Conservation (phyloP, 2,888 invertebrate genomes). For the Hypolimnas misippus region DNA sequence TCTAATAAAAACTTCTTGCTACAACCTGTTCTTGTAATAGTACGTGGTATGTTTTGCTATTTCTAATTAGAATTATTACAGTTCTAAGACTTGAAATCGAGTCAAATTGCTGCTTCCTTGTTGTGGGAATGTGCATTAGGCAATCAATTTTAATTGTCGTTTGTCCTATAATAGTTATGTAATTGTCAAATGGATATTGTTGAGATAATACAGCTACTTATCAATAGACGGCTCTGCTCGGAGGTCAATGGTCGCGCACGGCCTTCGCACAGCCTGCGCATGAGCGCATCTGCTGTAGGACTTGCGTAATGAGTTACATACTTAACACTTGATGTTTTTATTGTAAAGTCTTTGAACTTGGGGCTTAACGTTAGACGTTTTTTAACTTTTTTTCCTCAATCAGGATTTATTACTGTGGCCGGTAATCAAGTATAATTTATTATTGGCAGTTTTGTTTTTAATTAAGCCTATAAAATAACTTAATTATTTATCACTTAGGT, state of each 20-base stretch:
- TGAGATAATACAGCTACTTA: slow-evolving; percentile 17
- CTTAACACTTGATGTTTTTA: slow-evolving; percentile 29
- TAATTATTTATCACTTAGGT: too few relatives aligned
- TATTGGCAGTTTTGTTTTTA: background rate
- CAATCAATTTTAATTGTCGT: too few relatives aligned
- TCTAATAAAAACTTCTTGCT: background rate
- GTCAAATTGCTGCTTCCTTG: background rate
- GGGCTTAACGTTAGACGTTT: slow-evolving; percentile 5
- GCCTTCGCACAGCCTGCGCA: slow-evolving; percentile 45
- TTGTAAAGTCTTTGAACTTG: slow-evolving; percentile 17
- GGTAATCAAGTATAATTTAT: background rate
- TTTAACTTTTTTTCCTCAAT: slow-evolving; percentile 1
- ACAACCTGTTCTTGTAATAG: slow-evolving; percentile 7
- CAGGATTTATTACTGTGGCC: background rate
- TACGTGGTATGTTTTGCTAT: slow-evolving; percentile 1
- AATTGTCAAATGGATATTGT: too few relatives aligned
- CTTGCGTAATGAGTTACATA: slow-evolving; percentile 40
- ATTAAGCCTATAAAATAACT: background rate
- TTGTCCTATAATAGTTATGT: too few relatives aligned
- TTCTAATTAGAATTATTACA: slow-evolving; percentile 15
- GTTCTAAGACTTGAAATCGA: background rate
- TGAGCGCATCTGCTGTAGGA: slow-evolving; percentile 44
- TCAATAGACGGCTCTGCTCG: slow-evolving; percentile 41
- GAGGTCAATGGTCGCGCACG: slow-evolving; percentile 48
- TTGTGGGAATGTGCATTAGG: slow-evolving; percentile 5